Conservation (phyloP, 2,113 vertebrate genomes). For the Apistogramma diplotaenia region DNA sequence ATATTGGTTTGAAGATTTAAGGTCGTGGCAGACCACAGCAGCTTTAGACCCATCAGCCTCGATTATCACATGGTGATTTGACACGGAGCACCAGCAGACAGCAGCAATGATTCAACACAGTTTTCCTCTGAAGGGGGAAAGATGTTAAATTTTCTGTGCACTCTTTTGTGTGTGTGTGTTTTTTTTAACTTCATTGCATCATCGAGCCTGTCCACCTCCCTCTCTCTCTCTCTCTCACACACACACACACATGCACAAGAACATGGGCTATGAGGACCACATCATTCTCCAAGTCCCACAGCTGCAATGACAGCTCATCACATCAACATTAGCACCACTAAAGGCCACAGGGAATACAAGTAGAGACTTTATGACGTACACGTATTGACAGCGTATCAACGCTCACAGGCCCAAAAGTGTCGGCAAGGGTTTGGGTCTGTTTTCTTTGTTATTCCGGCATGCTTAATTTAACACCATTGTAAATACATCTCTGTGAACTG, state of each 20-base stretch:
- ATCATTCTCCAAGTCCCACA: conserved; percentile 17
- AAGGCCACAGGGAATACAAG: conserved; percentile 7
- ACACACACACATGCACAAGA: background rate
- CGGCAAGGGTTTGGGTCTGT: background rate
- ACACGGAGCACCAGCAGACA: background rate
- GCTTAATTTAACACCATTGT: background rate
- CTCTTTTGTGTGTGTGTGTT: background rate
- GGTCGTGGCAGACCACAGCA: background rate
- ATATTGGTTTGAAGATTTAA: background rate
- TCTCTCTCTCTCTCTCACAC: background rate
- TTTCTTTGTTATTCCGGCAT: background rate
- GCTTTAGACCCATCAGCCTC: background rate
- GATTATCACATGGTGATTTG: background rate
- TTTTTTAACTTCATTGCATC: conserved; percentile 10
- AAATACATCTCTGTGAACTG: background rate
- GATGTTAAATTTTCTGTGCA: background rate
- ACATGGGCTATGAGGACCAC: conserved; percentile 13
- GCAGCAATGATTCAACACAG: background rate
- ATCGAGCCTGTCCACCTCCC: background rate
- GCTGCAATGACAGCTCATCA: conserved; percentile 18
- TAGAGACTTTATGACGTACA: conserved; percentile 26
- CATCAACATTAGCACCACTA: conserved; percentile 3
- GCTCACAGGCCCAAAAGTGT: background rate
- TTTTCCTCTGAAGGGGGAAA: background rate
- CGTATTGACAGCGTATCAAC: conserved; percentile 6